Evolutionary conservation across 2,888 invertebrate genomes (phyloP).

Genomic region (Dryadula phaetusa): DNA sequence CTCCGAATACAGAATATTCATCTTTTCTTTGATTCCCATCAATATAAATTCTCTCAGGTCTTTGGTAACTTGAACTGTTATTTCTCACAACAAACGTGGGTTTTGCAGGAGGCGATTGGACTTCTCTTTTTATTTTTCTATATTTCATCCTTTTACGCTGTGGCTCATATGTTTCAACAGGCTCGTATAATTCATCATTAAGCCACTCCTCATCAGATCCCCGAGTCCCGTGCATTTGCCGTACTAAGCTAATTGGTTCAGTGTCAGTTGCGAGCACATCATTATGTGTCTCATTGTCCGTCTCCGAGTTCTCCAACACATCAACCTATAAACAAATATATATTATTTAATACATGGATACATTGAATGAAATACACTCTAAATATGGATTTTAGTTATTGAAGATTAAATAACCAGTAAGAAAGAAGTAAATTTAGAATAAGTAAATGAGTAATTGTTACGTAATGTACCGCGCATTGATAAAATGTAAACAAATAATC

Average conservation of each 20-base stretch:
- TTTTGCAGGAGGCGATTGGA: conserved; percentile 59
- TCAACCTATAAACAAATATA: conserved; percentile 61
- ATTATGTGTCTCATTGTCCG: conserved; percentile 52
- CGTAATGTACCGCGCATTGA: not conserved
- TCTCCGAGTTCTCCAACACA: conserved; percentile 61
- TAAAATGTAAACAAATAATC: conserved; percentile 9
- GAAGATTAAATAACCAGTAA: conserved; percentile 10
- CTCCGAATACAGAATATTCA: conserved; percentile 74
- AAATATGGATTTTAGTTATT: not conserved
- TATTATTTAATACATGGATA: conserved; percentile 18
- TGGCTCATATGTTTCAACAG: conserved; percentile 63
- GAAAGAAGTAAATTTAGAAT: not conserved
- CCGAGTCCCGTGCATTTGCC: conserved; percentile 64
- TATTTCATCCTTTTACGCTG: conserved; percentile 63
- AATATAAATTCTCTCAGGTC: conserved; percentile 49
- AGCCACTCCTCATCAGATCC: conserved; percentile 76
- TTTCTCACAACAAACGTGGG: conserved; percentile 43
- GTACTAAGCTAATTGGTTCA: conserved; percentile 63
- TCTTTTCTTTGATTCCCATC: conserved; percentile 59
- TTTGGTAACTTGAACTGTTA: conserved; percentile 33
- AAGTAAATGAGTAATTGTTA: not conserved
- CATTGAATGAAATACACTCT: too few species aligned
- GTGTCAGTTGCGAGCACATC: conserved; percentile 53
- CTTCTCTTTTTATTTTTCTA: conserved; percentile 69
- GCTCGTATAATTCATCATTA: conserved; percentile 69